Conservation (phyloP, 1,140 invertebrate species). For the Helicoverpa zea region DNA sequence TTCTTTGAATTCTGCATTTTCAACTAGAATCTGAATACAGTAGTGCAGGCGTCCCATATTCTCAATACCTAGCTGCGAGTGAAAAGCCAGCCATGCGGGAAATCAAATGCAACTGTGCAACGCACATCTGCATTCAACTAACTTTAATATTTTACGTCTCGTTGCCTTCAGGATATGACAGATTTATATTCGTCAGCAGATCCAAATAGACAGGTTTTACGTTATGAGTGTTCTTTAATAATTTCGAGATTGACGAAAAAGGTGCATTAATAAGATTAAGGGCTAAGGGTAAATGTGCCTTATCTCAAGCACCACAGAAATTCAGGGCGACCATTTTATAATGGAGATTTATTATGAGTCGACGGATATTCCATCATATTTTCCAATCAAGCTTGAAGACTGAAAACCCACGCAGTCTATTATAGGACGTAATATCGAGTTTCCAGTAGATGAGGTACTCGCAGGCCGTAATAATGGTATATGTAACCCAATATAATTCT, state of each 20-base stretch:
- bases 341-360: constrained; percentile 9
- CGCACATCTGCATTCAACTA: constrained; percentile 21
- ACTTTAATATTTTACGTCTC: neutral
- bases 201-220: neutral
- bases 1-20: constrained; percentile 14
- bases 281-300: neutral
- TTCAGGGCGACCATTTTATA: neutral
- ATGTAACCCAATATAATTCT: constrained; percentile 50
- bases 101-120: constrained; percentile 36
- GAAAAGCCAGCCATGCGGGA: constrained; percentile 37
- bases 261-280: neutral
- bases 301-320: constrained; percentile 1
- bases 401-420: constrained; percentile 43
- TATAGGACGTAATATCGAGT: constrained; percentile 36
- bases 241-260: neutral
- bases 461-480: constrained; percentile 25
- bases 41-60: constrained; percentile 12
- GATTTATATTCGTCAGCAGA: neutral
- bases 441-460: constrained; percentile 36
- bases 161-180: neutral
- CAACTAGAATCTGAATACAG: neutral
- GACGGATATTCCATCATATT: constrained; percentile 37
- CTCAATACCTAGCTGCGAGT: constrained; percentile 25
- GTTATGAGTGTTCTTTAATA: neutral
- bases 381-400: constrained; percentile 38